These are phyloP conservation scores for Temnothorax nylanderi DNA, from an alignment of 1,140 invertebrate species.

Conservation along the genomic window DNA sequence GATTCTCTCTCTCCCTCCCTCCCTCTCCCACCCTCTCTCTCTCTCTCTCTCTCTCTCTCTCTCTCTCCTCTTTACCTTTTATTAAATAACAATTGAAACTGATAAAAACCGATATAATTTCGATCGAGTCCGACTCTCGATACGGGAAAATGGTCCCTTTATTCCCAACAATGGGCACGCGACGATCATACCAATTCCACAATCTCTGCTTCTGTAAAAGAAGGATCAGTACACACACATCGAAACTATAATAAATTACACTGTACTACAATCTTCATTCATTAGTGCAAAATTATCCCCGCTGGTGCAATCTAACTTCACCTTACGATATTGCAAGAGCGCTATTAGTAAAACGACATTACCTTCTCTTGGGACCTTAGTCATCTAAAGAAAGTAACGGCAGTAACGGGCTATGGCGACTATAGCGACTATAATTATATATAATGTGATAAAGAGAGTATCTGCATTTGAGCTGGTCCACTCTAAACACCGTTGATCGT, in stretches of 20 bases:
- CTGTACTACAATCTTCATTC: conserved; percentile 37
- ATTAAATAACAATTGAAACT: conserved; percentile 11
- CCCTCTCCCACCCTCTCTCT: no score
- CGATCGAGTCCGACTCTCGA: not conserved
- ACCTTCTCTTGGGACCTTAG: conserved; percentile 8
- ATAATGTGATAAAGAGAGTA: conserved; percentile 4
- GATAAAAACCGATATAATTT: conserved; percentile 1
- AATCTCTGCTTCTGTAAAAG: conserved; percentile 5
- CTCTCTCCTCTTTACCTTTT: not conserved
- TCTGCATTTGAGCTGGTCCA: not conserved
- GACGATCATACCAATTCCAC: not conserved
- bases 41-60: not conserved
- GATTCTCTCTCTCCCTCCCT: not conserved
- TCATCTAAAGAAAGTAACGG: conserved; percentile 30
- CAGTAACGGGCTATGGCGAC: not conserved
- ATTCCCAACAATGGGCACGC: not conserved
- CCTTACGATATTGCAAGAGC: conserved; percentile 43
- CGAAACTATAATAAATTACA: conserved; percentile 34
- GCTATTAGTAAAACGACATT: conserved; percentile 52
- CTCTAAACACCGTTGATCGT: not conserved
- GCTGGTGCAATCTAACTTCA: conserved; percentile 43
- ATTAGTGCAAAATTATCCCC: conserved; percentile 32
- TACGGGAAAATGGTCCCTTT: not conserved
- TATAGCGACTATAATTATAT: conserved; percentile 7
- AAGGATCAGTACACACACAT: not conserved